phyloP scores from a whole-genome alignment of 2,113 vertebrate species.

The Acrocephalus kingi region DNA sequence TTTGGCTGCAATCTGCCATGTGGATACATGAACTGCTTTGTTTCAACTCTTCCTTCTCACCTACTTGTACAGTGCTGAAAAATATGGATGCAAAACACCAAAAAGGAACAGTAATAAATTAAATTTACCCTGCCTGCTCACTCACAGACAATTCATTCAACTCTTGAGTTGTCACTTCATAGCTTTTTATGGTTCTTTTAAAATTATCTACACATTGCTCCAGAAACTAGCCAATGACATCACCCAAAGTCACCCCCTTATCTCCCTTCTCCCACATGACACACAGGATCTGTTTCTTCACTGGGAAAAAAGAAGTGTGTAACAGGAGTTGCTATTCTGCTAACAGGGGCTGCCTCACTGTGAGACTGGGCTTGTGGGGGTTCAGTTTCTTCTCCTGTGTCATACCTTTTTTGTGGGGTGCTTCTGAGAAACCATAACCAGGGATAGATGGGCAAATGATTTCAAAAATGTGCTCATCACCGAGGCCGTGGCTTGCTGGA shows the following conservation, averaged over 20 bases:
- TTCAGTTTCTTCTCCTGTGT: not conserved
- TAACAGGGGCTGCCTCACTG: not conserved
- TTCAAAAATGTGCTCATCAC: constrained; percentile 69
- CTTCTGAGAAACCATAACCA: constrained; percentile 80
- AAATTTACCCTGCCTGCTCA: not conserved
- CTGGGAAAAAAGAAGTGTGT: not conserved
- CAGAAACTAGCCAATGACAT: not conserved
- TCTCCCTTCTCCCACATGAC: not conserved
- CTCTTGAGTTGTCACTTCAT: not conserved
- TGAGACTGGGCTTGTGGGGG: not conserved
- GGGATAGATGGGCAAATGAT: constrained; percentile 82
- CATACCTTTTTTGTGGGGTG: constrained; percentile 77
- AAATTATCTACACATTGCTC: not conserved
- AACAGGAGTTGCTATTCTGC: not conserved
- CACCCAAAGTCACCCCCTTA: not conserved
- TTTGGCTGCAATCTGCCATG: not conserved
- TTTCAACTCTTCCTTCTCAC: not conserved
- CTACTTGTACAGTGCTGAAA: not conserved
- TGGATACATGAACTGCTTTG: not conserved
- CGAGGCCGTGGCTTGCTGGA: constrained; percentile 64
- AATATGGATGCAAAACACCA: not conserved
- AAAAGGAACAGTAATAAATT: not conserved
- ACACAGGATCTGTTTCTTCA: not conserved
- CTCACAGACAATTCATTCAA: not conserved
- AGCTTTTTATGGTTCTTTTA: not conserved